Percentiles rank a stretch among this genome's conserved stretches.
These are phyloP conservation scores for Syndactyla subalaris DNA, from an alignment of 2,797 vertebrate species.

Conservation along the genomic window DNA sequence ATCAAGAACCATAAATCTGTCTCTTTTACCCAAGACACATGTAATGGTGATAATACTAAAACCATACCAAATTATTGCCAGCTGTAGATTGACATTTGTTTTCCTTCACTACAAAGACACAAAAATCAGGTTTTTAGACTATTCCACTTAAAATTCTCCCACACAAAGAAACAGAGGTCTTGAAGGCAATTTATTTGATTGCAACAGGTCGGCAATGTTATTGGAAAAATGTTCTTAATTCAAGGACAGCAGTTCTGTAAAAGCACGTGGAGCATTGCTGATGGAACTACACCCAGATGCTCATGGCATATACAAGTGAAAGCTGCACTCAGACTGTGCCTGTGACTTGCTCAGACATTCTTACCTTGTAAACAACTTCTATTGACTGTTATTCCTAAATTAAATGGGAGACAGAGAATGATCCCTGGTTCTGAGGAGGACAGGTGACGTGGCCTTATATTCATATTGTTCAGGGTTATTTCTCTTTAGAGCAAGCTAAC, in stretches of 20 bases:
- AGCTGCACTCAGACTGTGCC: background rate
- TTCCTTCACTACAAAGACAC: background rate
- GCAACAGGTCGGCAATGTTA: background rate
- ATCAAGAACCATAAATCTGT: background rate
- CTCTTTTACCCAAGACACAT: background rate
- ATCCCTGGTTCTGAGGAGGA: background rate
- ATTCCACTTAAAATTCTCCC: background rate
- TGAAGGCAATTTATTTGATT: background rate
- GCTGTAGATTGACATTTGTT: background rate
- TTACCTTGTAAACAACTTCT: background rate
- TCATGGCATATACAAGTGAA: background rate
- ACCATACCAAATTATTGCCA: background rate
- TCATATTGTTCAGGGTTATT: background rate
- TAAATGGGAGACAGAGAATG: background rate
- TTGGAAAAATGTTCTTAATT: background rate
- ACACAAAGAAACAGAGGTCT: background rate
- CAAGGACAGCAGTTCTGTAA: background rate
- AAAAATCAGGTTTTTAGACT: background rate
- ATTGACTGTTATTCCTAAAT: background rate
- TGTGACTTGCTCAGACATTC: background rate
- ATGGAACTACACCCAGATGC: background rate
- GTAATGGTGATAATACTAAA: background rate
- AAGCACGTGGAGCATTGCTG: background rate
- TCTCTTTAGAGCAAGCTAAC: background rate
- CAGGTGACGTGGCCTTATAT: background rate